Conservation (phyloP, 2,888 invertebrate genomes). For the Sphaerolaimus hirsutus region DNA sequence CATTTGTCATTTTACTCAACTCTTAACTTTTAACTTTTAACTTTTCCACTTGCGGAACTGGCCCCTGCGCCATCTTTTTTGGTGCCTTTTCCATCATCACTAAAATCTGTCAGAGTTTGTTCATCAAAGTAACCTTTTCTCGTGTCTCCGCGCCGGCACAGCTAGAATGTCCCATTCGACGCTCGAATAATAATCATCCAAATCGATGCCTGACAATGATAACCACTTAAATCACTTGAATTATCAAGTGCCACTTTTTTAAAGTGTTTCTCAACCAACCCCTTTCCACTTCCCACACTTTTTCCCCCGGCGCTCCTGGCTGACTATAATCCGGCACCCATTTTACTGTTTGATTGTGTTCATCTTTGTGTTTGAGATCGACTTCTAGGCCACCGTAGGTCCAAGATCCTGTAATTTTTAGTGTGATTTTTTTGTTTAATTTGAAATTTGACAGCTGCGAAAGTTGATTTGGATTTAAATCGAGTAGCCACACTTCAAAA, state of each 20-base stretch:
- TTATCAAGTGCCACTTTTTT: too few relatives aligned
- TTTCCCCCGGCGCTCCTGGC: slow-evolving; percentile 10
- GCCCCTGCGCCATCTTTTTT: too few relatives aligned
- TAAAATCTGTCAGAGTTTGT: too few relatives aligned
- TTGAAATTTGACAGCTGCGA: not conserved
- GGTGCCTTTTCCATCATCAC: too few relatives aligned
- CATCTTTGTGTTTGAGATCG: slow-evolving; percentile 22
- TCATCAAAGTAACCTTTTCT: slow-evolving; percentile 6
- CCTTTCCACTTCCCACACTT: slow-evolving; percentile 22
- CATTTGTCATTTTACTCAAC: too few relatives aligned
- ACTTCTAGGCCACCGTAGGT: slow-evolving; percentile 23
- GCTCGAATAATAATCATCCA: slow-evolving; percentile 88
- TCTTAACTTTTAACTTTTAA: too few relatives aligned
- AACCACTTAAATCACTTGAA: too few relatives aligned
- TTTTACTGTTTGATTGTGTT: not conserved
- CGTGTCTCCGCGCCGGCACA: slow-evolving; percentile 12
- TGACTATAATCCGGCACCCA: not conserved
- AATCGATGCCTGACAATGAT: slow-evolving; percentile 56
- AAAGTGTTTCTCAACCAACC: slow-evolving; percentile 9
- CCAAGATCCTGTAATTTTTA: slow-evolving; percentile 10
- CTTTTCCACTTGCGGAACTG: too few relatives aligned
- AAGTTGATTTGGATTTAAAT: too few relatives aligned
- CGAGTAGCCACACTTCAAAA: too few relatives aligned
- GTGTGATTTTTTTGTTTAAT: not conserved
- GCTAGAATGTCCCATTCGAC: slow-evolving; percentile 96